phyloP scores from a whole-genome alignment of 2,113 vertebrate genomes.

The Odontesthes bonariensis region DNA sequence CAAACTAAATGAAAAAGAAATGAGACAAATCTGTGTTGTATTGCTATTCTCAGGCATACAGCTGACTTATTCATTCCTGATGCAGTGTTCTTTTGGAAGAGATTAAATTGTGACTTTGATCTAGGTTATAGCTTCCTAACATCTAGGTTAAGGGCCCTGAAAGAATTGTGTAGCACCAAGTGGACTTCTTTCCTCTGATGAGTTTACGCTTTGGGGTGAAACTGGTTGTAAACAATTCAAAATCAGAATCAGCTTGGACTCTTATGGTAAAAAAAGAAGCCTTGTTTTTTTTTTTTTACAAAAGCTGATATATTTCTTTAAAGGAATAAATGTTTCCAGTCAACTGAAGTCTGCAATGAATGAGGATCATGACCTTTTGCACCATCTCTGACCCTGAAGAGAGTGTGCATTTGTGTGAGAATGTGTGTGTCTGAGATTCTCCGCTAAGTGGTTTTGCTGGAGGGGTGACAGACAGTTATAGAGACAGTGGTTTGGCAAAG shows the following conservation, averaged over 20 bases:
- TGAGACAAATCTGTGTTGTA: slow-evolving; percentile 37
- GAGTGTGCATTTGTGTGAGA: slow-evolving; percentile 42
- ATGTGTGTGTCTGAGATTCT: slow-evolving; percentile 64
- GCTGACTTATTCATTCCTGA: slow-evolving; percentile 42
- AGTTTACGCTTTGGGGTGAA: slow-evolving; percentile 9
- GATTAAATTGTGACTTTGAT: slow-evolving; percentile 42
- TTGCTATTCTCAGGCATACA: slow-evolving; percentile 43
- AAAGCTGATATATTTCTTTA: not conserved
- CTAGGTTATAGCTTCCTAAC: slow-evolving; percentile 25
- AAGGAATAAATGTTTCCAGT: slow-evolving; percentile 28
- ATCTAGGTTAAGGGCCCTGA: slow-evolving; percentile 11
- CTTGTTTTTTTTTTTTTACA: slow-evolving; percentile 2
- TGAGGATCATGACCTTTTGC: slow-evolving; percentile 52
- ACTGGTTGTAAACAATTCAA: slow-evolving; percentile 15
- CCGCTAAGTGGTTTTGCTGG: slow-evolving; percentile 78
- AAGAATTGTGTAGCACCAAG: slow-evolving; percentile 5
- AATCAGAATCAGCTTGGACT: slow-evolving; percentile 11
- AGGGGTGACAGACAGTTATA: slow-evolving; percentile 78
- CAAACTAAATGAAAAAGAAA: slow-evolving; percentile 49
- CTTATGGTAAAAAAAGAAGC: slow-evolving; percentile 1
- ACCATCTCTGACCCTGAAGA: slow-evolving; percentile 61
- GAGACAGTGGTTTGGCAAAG: slow-evolving; percentile 90
- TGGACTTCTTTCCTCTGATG: slow-evolving; percentile 18
- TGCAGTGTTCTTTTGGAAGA: slow-evolving; percentile 18
- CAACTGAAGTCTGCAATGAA: slow-evolving; percentile 24